Percentiles rank a stretch among this genome's conserved stretches.
phyloP scores from a whole-genome alignment of 2,888 invertebrate genomes.

The Nymphalis polychloros region DNA sequence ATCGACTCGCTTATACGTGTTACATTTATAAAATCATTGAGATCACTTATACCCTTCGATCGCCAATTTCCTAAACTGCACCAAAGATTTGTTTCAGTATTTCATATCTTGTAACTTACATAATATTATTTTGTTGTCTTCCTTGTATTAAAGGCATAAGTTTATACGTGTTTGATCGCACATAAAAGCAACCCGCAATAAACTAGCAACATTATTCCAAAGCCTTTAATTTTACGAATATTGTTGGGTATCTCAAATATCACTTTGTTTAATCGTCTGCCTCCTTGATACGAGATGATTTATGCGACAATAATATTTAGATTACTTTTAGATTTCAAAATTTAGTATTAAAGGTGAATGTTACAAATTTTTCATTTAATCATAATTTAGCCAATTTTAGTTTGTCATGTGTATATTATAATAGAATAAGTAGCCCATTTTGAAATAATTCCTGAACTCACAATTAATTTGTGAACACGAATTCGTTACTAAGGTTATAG shows the following conservation, averaged over 20 bases:
- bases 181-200: not conserved
- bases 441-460: conserved; percentile 50
- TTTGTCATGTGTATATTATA: conserved; percentile 63
- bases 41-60: not conserved
- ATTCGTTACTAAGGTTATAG: conserved; percentile 15
- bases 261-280: not conserved
- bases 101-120: conserved; percentile 4
- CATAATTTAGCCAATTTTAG: conserved; percentile 64
- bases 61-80: not conserved
- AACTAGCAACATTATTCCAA: not conserved
- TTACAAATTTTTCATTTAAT: conserved; percentile 60
- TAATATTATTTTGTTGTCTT: conserved; percentile 1
- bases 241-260: not conserved
- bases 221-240: not conserved
- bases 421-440: conserved; percentile 66
- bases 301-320: conserved; percentile 9
- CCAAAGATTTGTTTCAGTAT: conserved; percentile 13
- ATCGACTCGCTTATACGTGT: no score
- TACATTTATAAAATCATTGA: no score
- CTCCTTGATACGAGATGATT: not conserved
- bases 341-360: conserved; percentile 60
- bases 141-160: not conserved
- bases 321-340: conserved; percentile 4
- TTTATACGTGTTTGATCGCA: not conserved
- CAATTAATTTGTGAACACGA: conserved; percentile 22